Conservation (phyloP, 2,888 invertebrate genomes). For the Cistogaster globosa region DNA sequence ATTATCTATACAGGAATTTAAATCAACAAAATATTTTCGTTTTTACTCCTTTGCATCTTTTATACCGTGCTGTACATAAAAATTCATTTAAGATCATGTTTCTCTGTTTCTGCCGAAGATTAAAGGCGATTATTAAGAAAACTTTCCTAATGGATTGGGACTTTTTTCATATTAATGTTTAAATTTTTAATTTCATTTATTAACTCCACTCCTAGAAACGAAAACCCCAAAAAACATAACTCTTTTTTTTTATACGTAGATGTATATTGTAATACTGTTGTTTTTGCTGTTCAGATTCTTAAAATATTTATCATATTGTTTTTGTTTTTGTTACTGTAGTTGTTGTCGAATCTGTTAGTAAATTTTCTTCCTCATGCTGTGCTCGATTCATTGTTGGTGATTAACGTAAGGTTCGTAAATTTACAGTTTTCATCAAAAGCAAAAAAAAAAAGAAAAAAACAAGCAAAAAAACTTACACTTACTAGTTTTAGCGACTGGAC, state of each 20-base stretch:
- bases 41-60: constrained; percentile 11
- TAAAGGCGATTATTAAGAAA: constrained; percentile 63
- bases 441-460: constrained; percentile 55
- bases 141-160: constrained; percentile 58
- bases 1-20: constrained; percentile 52
- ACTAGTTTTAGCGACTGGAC: constrained; percentile 77
- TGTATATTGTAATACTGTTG: constrained; percentile 40
- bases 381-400: constrained; percentile 81
- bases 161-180: constrained; percentile 67
- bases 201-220: constrained; percentile 69
- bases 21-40: constrained; percentile 34
- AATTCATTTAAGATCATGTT: constrained; percentile 56
- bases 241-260: constrained; percentile 37
- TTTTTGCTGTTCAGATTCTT: constrained; percentile 61
- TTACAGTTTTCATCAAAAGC: constrained; percentile 81
- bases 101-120: constrained; percentile 46
- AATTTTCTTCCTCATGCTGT: constrained; percentile 77
- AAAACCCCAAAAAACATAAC: constrained; percentile 32
- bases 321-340: constrained; percentile 36
- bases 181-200: constrained; percentile 72
- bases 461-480: too few relatives aligned
- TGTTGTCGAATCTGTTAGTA: constrained; percentile 60
- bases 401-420: constrained; percentile 82
- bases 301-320: constrained; percentile 68
- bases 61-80: constrained; percentile 19